Evolutionary conservation across 2,113 vertebrate species (phyloP).

Genomic region (Myanophis thanlyinensis): DNA sequence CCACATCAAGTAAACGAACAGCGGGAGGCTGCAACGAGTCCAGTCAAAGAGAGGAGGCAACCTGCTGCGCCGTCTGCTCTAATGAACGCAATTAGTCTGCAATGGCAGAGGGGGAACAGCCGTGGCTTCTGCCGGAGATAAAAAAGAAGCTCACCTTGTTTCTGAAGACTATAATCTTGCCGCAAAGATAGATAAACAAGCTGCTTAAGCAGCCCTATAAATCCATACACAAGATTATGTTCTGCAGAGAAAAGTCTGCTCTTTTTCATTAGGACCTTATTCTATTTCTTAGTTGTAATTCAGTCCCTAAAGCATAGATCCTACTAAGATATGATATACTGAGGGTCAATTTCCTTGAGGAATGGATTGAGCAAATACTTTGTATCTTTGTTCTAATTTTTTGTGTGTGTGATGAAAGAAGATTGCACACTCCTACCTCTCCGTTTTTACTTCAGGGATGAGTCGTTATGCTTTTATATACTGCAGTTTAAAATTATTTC

Average conservation of each 20-base stretch:
- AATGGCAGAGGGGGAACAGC: neutral
- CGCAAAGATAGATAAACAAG: conserved; percentile 19
- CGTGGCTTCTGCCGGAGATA: conserved; percentile 12
- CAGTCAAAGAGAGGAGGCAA: neutral
- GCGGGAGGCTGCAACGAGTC: neutral
- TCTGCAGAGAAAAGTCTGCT: conserved; percentile 5
- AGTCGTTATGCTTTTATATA: too few species aligned
- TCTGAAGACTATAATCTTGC: conserved; percentile 16
- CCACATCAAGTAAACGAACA: conserved; percentile 1
- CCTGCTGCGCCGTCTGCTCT: conserved; percentile 9
- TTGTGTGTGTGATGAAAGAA: neutral
- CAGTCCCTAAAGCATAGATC: neutral
- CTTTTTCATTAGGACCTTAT: neutral
- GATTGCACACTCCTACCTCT: neutral
- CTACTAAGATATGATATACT: neutral
- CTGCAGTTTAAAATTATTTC: neutral
- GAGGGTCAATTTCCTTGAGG: neutral
- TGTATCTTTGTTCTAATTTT: neutral
- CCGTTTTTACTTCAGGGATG: neutral
- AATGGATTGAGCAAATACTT: neutral
- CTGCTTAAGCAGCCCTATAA: conserved; percentile 15
- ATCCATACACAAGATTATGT: conserved; percentile 8
- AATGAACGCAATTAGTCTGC: neutral
- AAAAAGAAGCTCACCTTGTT: neutral
- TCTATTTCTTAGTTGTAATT: neutral